phyloP scores from a whole-genome alignment of 2,797 vertebrate genomes.

The Typhlichthys subterraneus region DNA sequence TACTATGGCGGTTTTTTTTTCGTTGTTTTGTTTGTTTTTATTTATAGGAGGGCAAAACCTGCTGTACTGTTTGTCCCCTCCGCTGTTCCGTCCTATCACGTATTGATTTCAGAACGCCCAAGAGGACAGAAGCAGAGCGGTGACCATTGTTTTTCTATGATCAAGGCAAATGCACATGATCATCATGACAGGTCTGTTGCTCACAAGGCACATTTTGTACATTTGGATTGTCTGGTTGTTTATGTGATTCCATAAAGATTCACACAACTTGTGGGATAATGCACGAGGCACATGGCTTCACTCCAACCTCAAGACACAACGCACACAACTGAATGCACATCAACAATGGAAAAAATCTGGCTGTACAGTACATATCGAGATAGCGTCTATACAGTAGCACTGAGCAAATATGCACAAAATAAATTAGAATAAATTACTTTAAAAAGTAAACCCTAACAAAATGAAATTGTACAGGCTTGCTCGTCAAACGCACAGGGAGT shows the following conservation, averaged over 20 bases:
- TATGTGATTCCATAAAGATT: slow-evolving; percentile 51
- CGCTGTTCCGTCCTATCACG: neutral
- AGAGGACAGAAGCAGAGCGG: slow-evolving; percentile 43
- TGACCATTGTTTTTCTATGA: slow-evolving; percentile 46
- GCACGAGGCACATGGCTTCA: slow-evolving; percentile 74
- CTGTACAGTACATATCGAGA: slow-evolving; percentile 68
- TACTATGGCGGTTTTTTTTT: neutral
- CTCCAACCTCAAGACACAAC: slow-evolving; percentile 65
- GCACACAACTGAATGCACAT: slow-evolving; percentile 62
- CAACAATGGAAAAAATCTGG: slow-evolving; percentile 62
- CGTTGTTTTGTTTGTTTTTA: neutral
- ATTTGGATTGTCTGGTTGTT: slow-evolving; percentile 73
- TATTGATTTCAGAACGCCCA: slow-evolving; percentile 40
- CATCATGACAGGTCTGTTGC: slow-evolving; percentile 58
- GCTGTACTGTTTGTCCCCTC: slow-evolving; percentile 21
- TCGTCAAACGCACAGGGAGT: slow-evolving; percentile 53
- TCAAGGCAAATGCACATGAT: slow-evolving; percentile 51
- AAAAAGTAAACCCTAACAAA: slow-evolving; percentile 49
- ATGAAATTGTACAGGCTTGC: slow-evolving; percentile 38
- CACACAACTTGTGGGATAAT: slow-evolving; percentile 48
- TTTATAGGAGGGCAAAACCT: slow-evolving; percentile 26
- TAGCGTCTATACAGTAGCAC: slow-evolving; percentile 77
- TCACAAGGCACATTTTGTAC: slow-evolving; percentile 76
- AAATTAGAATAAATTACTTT: slow-evolving; percentile 81
- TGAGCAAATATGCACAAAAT: slow-evolving; percentile 78